Percentiles rank a stretch among this genome's conserved stretches.
phyloP scores from a whole-genome alignment of 2,888 invertebrate genomes.

The Salticus scenicus region DNA sequence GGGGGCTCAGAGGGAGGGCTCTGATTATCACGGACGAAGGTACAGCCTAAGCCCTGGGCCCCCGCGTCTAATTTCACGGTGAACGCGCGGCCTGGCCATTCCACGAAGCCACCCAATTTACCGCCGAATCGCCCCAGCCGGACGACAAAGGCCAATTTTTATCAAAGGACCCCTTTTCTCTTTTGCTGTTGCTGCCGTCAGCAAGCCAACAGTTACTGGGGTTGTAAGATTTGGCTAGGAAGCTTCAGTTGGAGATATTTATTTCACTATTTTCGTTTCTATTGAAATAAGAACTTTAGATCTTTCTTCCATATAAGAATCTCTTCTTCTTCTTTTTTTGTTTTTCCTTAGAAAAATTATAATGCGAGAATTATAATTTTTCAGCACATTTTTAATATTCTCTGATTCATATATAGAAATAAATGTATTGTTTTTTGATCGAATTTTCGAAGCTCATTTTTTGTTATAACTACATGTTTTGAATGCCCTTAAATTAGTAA shows the following conservation, averaged over 20 bases:
- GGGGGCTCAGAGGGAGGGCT: conserved; percentile 11
- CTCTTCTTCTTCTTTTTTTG: too few relatives aligned
- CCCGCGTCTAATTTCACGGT: conserved; percentile 69
- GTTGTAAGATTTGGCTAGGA: conserved; percentile 38
- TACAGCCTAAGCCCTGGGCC: conserved; percentile 61
- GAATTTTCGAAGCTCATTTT: too few relatives aligned
- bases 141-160: conserved; percentile 70
- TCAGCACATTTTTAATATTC: too few relatives aligned
- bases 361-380: too few relatives aligned
- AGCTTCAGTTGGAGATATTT: neutral
- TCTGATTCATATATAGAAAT: too few relatives aligned
- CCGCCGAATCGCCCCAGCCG: conserved; percentile 68
- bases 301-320: too few relatives aligned
- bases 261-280: neutral
- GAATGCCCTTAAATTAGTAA: too few relatives aligned
- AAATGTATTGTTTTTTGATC: too few relatives aligned
- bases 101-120: conserved; percentile 69
- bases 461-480: too few relatives aligned
- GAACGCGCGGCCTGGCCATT: conserved; percentile 65
- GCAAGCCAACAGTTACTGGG: conserved; percentile 40
- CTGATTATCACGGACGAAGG: conserved; percentile 69
- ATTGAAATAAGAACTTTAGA: too few relatives aligned
- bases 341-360: too few relatives aligned
- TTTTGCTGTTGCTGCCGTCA: conserved; percentile 45
- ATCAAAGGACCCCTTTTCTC: conserved; percentile 41